Percentiles rank a stretch among this genome's conserved stretches.
These are phyloP conservation scores for Drosophila subobscura DNA, from an alignment of 1,140 invertebrate species.

Conservation along the genomic window DNA sequence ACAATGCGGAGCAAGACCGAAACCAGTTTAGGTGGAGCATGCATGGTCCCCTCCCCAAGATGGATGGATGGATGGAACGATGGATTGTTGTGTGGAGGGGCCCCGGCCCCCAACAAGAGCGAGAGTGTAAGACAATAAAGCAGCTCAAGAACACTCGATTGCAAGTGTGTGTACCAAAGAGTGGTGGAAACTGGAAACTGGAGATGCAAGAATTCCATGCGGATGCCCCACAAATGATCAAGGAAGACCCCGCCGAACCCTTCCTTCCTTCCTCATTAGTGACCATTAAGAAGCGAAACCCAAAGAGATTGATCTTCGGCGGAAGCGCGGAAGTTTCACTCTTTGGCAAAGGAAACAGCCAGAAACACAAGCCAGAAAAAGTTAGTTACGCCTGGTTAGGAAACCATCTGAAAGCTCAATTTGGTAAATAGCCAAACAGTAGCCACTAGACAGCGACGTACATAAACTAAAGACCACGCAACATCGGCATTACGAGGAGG, in stretches of 20 bases:
- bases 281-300: conserved; percentile 13
- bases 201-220: conserved; percentile 44
- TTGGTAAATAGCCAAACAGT: conserved; percentile 73
- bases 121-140: conserved; percentile 64
- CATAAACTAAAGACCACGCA: conserved; percentile 76
- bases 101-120: conserved; percentile 60
- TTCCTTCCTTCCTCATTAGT: conserved; percentile 40
- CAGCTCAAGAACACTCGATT: conserved; percentile 64
- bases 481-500: conserved; percentile 43
- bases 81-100: conserved; percentile 1
- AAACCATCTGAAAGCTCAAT: conserved; percentile 56
- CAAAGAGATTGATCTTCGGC: conserved; percentile 45
- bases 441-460: conserved; percentile 39
- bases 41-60: conserved; percentile 24
- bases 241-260: conserved; percentile 30
- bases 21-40: conserved; percentile 66
- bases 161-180: conserved; percentile 39
- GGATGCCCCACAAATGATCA: conserved; percentile 70
- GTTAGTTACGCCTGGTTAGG: conserved; percentile 74
- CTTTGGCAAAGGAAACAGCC: conserved; percentile 27
- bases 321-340: conserved; percentile 63
- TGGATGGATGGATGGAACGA: conserved; percentile 16
- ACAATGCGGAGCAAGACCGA: conserved; percentile 56
- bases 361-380: conserved; percentile 30
- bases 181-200: conserved; percentile 41